These are phyloP conservation scores for Xerus rutilus DNA, from an alignment of 2,797 vertebrate genomes.

Conservation along the genomic window DNA sequence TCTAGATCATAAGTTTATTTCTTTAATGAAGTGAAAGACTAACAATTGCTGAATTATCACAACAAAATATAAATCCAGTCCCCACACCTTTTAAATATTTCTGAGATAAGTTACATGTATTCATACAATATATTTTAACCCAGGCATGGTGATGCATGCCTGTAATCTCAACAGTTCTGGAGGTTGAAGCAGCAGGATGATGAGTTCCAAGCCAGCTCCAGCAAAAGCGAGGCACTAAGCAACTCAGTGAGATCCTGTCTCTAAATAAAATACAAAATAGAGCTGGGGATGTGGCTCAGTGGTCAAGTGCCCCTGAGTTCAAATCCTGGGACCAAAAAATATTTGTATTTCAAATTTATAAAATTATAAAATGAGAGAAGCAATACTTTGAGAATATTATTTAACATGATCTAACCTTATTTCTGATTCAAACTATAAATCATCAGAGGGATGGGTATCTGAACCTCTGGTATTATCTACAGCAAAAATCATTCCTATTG, in stretches of 20 bases:
- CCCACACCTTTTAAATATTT: neutral
- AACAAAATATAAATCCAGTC: neutral
- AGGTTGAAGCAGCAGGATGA: no score
- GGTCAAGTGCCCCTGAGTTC: no score
- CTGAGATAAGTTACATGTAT: slow-evolving; percentile 2
- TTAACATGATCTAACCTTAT: slow-evolving; percentile 52
- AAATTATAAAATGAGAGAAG: slow-evolving; percentile 6
- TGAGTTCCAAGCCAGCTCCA: no score
- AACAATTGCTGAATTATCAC: neutral
- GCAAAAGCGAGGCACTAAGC: no score
- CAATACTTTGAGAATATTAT: neutral
- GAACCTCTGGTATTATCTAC: neutral
- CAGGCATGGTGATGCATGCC: no score
- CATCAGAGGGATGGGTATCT: neutral
- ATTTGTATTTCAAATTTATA: neutral
- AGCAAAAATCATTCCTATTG: slow-evolving; percentile 65
- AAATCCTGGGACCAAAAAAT: no score
- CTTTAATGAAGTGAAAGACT: neutral
- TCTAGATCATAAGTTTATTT: neutral
- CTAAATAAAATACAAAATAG: no score
- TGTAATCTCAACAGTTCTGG: no score
- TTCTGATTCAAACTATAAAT: slow-evolving; percentile 57
- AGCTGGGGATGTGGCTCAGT: no score
- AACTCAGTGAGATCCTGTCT: no score
- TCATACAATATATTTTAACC: slow-evolving; percentile 1